Evolutionary conservation across 2,113 vertebrate genomes (phyloP), one percentile per base, ranked within the genome.

Genomic region (Cyprinodon variegatus): DNA sequence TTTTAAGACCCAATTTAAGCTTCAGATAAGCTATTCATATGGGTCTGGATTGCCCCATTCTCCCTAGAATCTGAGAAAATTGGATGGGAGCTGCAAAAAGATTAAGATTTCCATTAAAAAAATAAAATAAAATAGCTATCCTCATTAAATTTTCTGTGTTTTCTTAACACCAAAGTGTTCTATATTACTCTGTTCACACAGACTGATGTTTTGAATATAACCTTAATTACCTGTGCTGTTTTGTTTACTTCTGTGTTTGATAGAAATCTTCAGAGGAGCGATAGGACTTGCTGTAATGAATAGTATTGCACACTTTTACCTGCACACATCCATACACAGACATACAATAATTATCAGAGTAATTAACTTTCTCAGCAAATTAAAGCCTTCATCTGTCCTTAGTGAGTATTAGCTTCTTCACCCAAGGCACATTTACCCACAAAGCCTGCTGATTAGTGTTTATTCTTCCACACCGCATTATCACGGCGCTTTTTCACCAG

Each of bases 301-400:
- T 68, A 69, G 82, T 70, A 63, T 67, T 20, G 20, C 50, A 57
- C 50, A 57, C 17, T 57, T 57, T 20, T n/a, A 57, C 50, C 50
- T 57, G 60, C 68, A 64, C 50, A 67, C 29, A 50, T 41, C 53
- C 46, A 64, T 65, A 65, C 60, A 66, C 36, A 20, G 17, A 36
- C 37, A 62, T 79, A 14, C 77, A 87, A 90, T 90, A 85, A 89
- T 91, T 82, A 91, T 85, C 73, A 66, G 82, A 74, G 84, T 91
- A 90, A 92, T 91, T 90, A 91, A 85, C 90, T 86, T 89, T 70
- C 88, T 88, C 90, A 88, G 89, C 89, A 89, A 82, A 69, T 86
- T 75, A 64, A 73, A 90, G 74, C 87, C 83, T 86, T 90, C 76
- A 89, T 80, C n/a, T 76, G 86, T 89, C 89, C 86, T 90, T 53